A percentile compares a stretch with the other conserved stretches of the same genome.
These are phyloP conservation scores for Phrynosoma blainvillii DNA, from an alignment of 2,113 vertebrate species.

Conservation along the genomic window DNA sequence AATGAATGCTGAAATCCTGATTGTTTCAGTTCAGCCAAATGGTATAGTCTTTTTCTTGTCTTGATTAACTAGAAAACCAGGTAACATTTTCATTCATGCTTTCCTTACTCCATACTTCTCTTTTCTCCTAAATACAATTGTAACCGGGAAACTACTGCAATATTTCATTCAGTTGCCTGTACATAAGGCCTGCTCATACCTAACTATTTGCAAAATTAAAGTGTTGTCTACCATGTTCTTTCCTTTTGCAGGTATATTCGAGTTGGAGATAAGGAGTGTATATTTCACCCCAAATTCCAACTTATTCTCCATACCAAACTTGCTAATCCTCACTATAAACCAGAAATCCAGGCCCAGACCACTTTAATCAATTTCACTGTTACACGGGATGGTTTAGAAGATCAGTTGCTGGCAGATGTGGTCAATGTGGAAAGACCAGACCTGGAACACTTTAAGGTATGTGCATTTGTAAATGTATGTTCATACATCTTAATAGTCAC, in stretches of 20 bases:
- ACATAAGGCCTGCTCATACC: background rate
- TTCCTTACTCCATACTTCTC: background rate
- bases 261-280: slow-evolving; percentile 78
- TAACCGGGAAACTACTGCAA: background rate
- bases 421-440: slow-evolving; percentile 78
- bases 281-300: slow-evolving; percentile 77
- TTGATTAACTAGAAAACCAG: background rate
- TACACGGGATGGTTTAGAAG: slow-evolving; percentile 72
- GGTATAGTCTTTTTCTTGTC: rapidly evolving
- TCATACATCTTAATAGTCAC: background rate
- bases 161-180: background rate
- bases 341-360: slow-evolving; percentile 79
- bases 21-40: background rate
- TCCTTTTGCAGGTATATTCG: slow-evolving; percentile 76
- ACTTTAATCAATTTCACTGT: slow-evolving; percentile 80
- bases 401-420: slow-evolving; percentile 78
- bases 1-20: slow-evolving; percentile 11
- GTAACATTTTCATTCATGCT: background rate
- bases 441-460: slow-evolving; percentile 76
- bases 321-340: slow-evolving; percentile 79
- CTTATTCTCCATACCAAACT: slow-evolving; percentile 80
- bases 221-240: background rate
- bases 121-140: background rate
- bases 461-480: background rate
- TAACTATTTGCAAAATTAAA: background rate